Percentiles rank a stretch among this genome's conserved stretches.
phyloP scores from a whole-genome alignment of 2,888 invertebrate species.

The Crioceris asparagi region DNA sequence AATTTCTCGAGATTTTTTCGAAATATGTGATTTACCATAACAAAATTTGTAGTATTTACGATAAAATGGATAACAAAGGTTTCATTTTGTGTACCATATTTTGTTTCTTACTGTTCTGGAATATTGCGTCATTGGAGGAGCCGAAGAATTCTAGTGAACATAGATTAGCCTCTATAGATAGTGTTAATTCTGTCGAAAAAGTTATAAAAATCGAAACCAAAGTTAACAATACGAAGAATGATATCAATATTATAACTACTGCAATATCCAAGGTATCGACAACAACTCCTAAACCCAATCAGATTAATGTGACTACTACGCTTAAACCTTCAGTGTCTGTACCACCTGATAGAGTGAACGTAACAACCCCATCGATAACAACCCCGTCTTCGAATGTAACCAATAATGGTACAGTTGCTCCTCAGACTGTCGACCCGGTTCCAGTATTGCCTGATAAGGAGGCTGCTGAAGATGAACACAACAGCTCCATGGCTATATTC shows the following conservation, averaged over 20 bases:
- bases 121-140: conserved; percentile 24
- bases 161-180: not conserved
- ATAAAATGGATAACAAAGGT: conserved; percentile 11
- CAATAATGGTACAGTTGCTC: conserved; percentile 6
- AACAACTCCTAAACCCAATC: not conserved
- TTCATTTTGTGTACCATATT: conserved; percentile 13
- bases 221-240: conserved; percentile 3
- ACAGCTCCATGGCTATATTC: conserved; percentile 94
- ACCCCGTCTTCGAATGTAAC: conserved; percentile 3
- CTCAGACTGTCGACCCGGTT: conserved; percentile 60
- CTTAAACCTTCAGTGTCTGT: not conserved
- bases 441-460: conserved; percentile 79
- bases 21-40: not conserved
- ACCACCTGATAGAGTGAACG: not conserved
- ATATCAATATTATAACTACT: conserved; percentile 3
- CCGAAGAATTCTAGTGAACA: too few species aligned
- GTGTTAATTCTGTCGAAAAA: not conserved
- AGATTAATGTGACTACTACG: not conserved
- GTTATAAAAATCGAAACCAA: not conserved
- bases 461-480: conserved; percentile 91
- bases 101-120: conserved; percentile 23
- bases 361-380: not conserved
- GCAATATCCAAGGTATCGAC: not conserved
- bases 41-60: not conserved
- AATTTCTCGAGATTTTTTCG: too few species aligned